These are phyloP conservation scores for Drosophila nr. fundita DNA, from an alignment of 2,888 invertebrate genomes.

Conservation along the genomic window DNA sequence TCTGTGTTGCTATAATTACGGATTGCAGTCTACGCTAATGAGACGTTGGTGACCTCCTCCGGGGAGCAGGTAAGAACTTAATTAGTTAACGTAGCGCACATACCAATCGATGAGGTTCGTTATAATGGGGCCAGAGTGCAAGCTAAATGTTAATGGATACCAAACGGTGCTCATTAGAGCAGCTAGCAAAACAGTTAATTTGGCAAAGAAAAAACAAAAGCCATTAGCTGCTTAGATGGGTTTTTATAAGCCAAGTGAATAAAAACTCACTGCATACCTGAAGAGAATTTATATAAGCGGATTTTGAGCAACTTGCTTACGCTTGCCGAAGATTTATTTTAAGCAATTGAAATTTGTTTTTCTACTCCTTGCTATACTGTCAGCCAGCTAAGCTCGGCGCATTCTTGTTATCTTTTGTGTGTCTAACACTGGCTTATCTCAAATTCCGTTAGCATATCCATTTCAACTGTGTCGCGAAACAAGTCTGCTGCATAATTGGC, in stretches of 20 bases:
- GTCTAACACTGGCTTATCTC: constrained; percentile 4
- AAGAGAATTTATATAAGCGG: neutral
- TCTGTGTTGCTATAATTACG: constrained; percentile 56
- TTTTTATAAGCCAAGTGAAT: neutral
- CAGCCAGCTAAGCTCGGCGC: neutral
- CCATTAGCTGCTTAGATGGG: constrained; percentile 2
- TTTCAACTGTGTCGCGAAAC: constrained; percentile 27
- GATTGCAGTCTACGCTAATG: constrained; percentile 56
- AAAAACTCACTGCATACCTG: neutral
- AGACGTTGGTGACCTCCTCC: constrained; percentile 35
- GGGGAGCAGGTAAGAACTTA: constrained; percentile 48
- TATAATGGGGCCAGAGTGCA: constrained; percentile 59
- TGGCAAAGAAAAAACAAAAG: neutral
- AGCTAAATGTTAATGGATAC: constrained; percentile 65
- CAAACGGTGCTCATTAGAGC: constrained; percentile 55
- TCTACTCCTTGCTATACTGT: neutral
- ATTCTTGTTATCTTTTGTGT: neutral
- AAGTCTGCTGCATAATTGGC: constrained; percentile 53
- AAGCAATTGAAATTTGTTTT: neutral
- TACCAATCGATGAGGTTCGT: constrained; percentile 49
- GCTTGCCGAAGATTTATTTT: neutral
- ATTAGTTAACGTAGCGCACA: constrained; percentile 57
- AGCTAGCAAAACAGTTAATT: constrained; percentile 16
- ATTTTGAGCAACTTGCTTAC: neutral
- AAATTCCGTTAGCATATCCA: constrained; percentile 19